Evolutionary conservation across 2,113 vertebrate species (phyloP), one percentile per base, ranked within the genome.

Genomic region (Pipra filicauda): DNA sequence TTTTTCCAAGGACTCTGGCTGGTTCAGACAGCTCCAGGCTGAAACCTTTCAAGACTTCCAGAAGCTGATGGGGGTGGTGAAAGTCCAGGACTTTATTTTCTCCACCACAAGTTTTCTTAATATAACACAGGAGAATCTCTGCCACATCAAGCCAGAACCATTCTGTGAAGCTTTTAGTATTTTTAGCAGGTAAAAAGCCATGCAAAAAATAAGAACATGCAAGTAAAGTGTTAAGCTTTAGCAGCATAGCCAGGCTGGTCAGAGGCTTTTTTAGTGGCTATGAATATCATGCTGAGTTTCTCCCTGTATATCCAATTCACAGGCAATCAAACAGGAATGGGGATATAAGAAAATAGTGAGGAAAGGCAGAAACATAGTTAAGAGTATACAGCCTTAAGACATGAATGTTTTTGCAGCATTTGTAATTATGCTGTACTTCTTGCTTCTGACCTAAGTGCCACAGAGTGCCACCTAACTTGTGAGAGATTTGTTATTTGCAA

Each of bases 71-170:
- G 54, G 93, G 93, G 37, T 98, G 85, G 70, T 98, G 98, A 78
- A 98, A 98, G 72, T 98, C 97, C 49, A 98, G 73, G 54, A 98
- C 96, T 98, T 98, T 97, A 76, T 95, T 97, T 80, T 93, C 97
- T 58, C 92, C 80, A 64, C 97, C 96, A 62, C 64, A 96, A 2
- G 93, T 98, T 92, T 97, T 98, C 72, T 89, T 96, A 35, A 98
- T 91, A 12, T 98, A 97, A 46, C 54, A 78, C n/a, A 98, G 64
- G 14, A 98, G 74, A 89, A 98, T 97, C 70, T 98, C 58, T 12
- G 97, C 72, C 35, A 98, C 67, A 66, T 98, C 96, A 69, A 97
- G 95, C 35, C 98, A 92, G 86, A 98, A 97, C 2, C 10, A 14
- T 43, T 95, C 84, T 44, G 97, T 98, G 37, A 94, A 78, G 44